These are phyloP conservation scores for Cynoglossus semilaevis DNA, from an alignment of 2,113 vertebrate species.

Conservation along the genomic window DNA sequence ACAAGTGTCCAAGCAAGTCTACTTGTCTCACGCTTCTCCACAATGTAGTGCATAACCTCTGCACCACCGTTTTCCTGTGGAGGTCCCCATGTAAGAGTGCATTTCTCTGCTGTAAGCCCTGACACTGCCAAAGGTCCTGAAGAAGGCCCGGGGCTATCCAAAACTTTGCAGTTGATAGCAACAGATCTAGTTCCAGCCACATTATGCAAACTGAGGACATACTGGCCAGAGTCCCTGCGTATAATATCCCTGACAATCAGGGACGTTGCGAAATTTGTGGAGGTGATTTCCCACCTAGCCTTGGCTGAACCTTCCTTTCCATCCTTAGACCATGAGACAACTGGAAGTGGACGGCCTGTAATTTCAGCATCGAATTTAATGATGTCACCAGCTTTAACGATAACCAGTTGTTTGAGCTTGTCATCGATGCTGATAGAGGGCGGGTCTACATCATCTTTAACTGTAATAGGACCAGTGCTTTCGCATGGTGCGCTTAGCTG, in stretches of 20 bases:
- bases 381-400: constrained; percentile 92
- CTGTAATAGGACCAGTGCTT: constrained; percentile 90
- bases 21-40: constrained; percentile 97
- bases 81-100: constrained; percentile 88
- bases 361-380: constrained; percentile 92
- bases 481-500: constrained; percentile 90
- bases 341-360: constrained; percentile 89
- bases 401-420: constrained; percentile 85
- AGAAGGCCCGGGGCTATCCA: constrained; percentile 93
- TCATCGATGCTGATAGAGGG: constrained; percentile 93
- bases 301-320: constrained; percentile 91
- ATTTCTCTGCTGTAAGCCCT: constrained; percentile 92
- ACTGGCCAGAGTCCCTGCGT: constrained; percentile 92
- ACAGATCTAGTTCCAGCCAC: constrained; percentile 91
- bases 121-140: constrained; percentile 89
- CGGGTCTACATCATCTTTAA: constrained; percentile 95
- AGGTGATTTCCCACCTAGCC: constrained; percentile 89
- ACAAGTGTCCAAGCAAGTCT: constrained; percentile 94
- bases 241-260: constrained; percentile 89
- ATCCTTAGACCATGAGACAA: constrained; percentile 94
- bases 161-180: constrained; percentile 92
- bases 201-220: constrained; percentile 91
- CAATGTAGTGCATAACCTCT: constrained; percentile 91
- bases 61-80: constrained; percentile 97
- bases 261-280: constrained; percentile 82